Evolutionary conservation across 2,888 invertebrate species (phyloP), one percentile per base, ranked within the genome.

Genomic region (Cryptocephalus primarius): DNA sequence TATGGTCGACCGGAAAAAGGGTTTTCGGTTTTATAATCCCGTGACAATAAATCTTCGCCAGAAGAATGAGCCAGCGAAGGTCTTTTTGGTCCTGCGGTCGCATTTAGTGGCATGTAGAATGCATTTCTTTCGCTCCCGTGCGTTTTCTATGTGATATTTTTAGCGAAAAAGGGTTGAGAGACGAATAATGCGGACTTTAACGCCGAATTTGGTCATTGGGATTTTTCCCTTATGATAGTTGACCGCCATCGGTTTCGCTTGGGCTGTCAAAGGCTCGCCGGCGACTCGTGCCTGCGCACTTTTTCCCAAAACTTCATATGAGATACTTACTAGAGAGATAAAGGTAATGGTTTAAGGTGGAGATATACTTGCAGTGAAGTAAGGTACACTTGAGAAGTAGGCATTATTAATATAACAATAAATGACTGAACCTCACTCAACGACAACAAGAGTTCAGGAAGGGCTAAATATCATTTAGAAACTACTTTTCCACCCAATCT

Each of bases 1-100:
- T 49, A 48, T 42, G 45, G 39, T 42, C 36, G 42, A 48, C 48
- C 52, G 50, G 50, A 51, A 52, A 51, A 52, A 48, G 46, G 49
- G 48, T 48, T 48, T 52, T 51, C 40, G 48, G 40, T 47, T 47
- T 47, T 36, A 42, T 45, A 52, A 52, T 46, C 52, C 48, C 45
- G 47, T 51, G 40, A 51, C 52, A 52, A 51, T 52, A 48, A 44
- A 44, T 33, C 47, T 45, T 44, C 38, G 10, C 40, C 10, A 14
- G n/a, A 36, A 36, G 36, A 36, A 36, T 36, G 36, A 4, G 36
- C 36, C 36, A n/a, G 36, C n/a, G 36, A 36, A 36, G 12, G 36
- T 36, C 12, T 36, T 36, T 11, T 36, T 12, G 12, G 11, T 36
- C n/a, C 11, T 36, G n/a, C 36, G 11, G 12, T 12, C 36, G 12